A percentile compares a stretch with the other conserved stretches of the same genome.
phyloP scores from a whole-genome alignment of 2,888 invertebrate genomes.

The Brenthis hecate region DNA sequence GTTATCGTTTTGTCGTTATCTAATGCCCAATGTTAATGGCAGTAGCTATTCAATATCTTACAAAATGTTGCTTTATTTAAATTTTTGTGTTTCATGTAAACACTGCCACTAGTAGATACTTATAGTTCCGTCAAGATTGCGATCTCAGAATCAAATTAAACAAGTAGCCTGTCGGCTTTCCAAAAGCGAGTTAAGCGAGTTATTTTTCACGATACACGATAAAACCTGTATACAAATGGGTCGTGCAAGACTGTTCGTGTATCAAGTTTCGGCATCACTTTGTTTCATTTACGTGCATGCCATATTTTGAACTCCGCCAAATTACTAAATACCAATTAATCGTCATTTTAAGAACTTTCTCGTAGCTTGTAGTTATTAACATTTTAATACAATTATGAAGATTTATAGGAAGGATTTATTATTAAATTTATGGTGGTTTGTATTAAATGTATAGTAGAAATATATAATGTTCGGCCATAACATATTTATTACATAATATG shows the following conservation, averaged over 20 bases:
- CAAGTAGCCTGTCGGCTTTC: slow-evolving; percentile 47
- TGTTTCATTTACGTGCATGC: slow-evolving; percentile 33
- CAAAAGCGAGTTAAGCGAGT: slow-evolving; percentile 45
- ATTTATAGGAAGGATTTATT: not conserved
- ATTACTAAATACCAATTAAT: slow-evolving; percentile 29
- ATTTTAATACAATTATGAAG: slow-evolving; percentile 1
- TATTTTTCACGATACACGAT: slow-evolving; percentile 58
- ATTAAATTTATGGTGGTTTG: not conserved
- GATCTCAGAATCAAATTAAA: slow-evolving; percentile 45
- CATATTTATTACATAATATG: not conserved
- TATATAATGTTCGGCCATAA: not conserved
- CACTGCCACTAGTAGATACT: not conserved
- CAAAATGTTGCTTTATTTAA: too few relatives aligned
- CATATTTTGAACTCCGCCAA: slow-evolving; percentile 11
- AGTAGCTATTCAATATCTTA: too few relatives aligned
- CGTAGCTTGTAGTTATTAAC: not conserved
- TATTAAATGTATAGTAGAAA: not conserved
- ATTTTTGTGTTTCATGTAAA: not conserved
- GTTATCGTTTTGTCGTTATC: too few relatives aligned
- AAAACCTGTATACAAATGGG: slow-evolving; percentile 50
- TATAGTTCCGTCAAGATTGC: slow-evolving; percentile 33
- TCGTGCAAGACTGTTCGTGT: slow-evolving; percentile 42
- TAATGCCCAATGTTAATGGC: too few relatives aligned
- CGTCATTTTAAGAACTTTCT: slow-evolving; percentile 8
- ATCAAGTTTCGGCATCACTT: slow-evolving; percentile 47